Evolutionary conservation across 2,888 invertebrate species (phyloP), one percentile per base, ranked within the genome.

Genomic region (Colostygia pectinataria): DNA sequence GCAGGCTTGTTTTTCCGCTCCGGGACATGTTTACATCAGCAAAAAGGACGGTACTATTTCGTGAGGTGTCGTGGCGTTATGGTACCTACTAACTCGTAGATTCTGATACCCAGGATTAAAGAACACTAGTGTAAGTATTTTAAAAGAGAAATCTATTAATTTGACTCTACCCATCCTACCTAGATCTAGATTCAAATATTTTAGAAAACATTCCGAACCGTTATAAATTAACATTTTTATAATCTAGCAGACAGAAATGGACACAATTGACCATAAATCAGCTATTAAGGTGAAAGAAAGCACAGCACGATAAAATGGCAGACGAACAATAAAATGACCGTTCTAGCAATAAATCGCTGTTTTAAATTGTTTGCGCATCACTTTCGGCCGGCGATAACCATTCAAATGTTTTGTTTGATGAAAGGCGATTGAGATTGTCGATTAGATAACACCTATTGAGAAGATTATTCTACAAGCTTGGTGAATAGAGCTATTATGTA

Each of bases 251-350:
- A 45, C 50, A 46, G 20, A 28, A n/a, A 20, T 32, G 27, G 24
- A 29, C 33, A 55, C 47, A 53, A 55, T 55, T 20, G 39, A 38
- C 33, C 47, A 55, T 60, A 55, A 57, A 57, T 54, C 38, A 37
- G 46, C 53, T 34, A 60, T 60, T 60, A 57, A 57, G 53, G 49
- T 27, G 51, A 52, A 57, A 60, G 59, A 60, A 60, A 60, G 55
- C 51, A 47, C n/a, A n/a, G n/a, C n/a, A 38, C 47, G 45, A 28
- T 44, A 49, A 10, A 41, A 23, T 18, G n/a, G 8, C 33, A 13
- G 12, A 8, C n/a, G 15, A 38, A 27, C 39, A 46, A 45, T 52
- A 46, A 28, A 42, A 24, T 12, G 6, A 28, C 1, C 38, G 18
- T 45, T 36, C 33, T 28, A 41, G 29, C 34, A 36, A 40, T 12